Evolutionary conservation across 2,888 invertebrate genomes (phyloP).

Genomic region (Andrena praecox): DNA sequence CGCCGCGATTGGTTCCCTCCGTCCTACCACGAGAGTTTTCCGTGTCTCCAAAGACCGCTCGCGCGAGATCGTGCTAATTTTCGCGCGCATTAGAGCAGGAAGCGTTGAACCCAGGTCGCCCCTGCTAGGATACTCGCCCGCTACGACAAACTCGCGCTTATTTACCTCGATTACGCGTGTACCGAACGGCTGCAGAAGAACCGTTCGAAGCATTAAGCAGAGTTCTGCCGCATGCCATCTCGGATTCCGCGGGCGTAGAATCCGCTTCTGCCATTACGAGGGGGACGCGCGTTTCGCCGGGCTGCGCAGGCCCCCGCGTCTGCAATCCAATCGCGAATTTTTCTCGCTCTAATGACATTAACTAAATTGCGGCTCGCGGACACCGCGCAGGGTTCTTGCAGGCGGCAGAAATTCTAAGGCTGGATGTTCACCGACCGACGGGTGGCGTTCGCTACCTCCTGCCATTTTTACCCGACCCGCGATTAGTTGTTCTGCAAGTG

Average conservation of each 20-base stretch:
- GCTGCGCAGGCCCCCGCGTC: conserved; percentile 22
- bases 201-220: conserved; percentile 72
- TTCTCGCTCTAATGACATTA: conserved; percentile 70
- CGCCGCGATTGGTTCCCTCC: conserved; percentile 20
- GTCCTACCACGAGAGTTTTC: conserved; percentile 13
- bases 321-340: conserved; percentile 65
- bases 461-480: conserved; percentile 23
- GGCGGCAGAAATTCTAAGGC: conserved; percentile 16
- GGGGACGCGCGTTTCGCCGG: conserved; percentile 23
- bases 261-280: conserved; percentile 66
- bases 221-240: conserved; percentile 73
- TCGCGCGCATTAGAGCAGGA: conserved; percentile 38
- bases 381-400: conserved; percentile 21
- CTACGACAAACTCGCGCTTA: conserved; percentile 1
- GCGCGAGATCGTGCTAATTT: conserved; percentile 45
- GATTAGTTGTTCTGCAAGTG: conserved; percentile 32
- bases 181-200: conserved; percentile 65
- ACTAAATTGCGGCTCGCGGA: conserved; percentile 56
- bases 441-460: neutral
- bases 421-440: conserved; percentile 11
- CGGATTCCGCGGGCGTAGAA: conserved; percentile 72
- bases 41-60: neutral
- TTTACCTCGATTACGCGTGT: conserved; percentile 42
- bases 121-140: conserved; percentile 7
- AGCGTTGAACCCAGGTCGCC: conserved; percentile 10